Percentiles rank a stretch among this genome's conserved stretches.
phyloP scores from a whole-genome alignment of 2,888 invertebrate species.

The Microctonus brassicae region DNA sequence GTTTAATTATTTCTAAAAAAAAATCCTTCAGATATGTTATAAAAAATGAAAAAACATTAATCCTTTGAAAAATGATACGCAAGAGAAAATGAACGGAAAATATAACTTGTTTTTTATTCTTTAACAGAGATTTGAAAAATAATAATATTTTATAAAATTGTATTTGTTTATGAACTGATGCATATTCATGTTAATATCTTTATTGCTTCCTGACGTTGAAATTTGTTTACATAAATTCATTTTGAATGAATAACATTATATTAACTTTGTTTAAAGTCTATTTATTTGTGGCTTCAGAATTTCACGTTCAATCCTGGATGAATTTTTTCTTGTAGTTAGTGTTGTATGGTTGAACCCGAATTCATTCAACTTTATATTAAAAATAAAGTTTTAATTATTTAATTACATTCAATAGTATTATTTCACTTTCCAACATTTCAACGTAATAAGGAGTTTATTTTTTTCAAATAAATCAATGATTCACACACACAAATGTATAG shows the following conservation, averaged over 20 bases:
- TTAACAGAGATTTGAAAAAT: neutral
- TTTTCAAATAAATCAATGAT: neutral
- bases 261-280: neutral
- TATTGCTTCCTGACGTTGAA: neutral
- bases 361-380: too few relatives aligned
- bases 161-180: neutral
- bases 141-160: neutral
- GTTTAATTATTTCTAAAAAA: neutral
- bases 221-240: neutral
- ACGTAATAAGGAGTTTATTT: neutral
- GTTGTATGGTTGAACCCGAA: neutral
- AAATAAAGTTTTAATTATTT: neutral
- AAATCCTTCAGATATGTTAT: neutral
- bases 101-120: neutral
- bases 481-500: neutral
- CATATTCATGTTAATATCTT: neutral
- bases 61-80: neutral
- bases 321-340: neutral
- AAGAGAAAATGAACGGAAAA: neutral
- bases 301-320: neutral
- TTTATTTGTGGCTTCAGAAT: neutral
- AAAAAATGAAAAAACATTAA: neutral
- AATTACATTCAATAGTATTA: neutral
- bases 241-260: neutral
- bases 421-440: neutral